Evolutionary conservation across 30 jellyfish, hydroid and myxozoan genomes (phyloP).

Genomic region (Chironex yamaguchii): DNA sequence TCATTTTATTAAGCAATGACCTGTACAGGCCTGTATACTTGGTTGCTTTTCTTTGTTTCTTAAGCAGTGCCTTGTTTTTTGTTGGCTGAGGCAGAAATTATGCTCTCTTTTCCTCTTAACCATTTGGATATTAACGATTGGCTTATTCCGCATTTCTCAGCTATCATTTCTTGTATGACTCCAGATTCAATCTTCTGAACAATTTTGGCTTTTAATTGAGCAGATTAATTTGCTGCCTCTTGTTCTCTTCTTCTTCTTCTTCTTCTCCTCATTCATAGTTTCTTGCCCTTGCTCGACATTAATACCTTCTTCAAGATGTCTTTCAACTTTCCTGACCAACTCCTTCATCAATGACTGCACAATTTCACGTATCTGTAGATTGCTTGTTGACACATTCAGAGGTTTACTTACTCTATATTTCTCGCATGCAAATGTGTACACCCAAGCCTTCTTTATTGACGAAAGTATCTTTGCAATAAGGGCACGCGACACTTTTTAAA

Average conservation of each 20-base stretch:
- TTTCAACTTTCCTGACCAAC: not conserved
- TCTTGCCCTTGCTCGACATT: not conserved
- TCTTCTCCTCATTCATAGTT: not conserved
- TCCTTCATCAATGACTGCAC: not conserved
- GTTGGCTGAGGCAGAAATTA: slow-evolving; percentile 28
- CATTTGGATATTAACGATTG: slow-evolving; percentile 25
- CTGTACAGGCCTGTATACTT: slow-evolving; percentile 32
- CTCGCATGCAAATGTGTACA: not conserved
- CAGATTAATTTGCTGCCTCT: not conserved
- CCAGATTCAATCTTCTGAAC: slow-evolving; percentile 41
- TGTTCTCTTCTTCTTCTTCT: slow-evolving; percentile 7
- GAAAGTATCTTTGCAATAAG: not conserved
- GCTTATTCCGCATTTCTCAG: slow-evolving; percentile 15
- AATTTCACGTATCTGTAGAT: not conserved
- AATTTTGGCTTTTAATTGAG: slow-evolving; percentile 32
- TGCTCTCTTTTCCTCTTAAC: slow-evolving; percentile 33
- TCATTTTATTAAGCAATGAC: slow-evolving; percentile 20
- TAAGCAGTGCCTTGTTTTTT: slow-evolving; percentile 14
- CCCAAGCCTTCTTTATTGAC: not conserved
- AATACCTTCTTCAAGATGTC: no score
- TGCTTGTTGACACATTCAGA: not conserved
- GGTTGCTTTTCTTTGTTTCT: slow-evolving; percentile 16
- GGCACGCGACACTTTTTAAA: not conserved
- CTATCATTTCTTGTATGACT: slow-evolving; percentile 45
- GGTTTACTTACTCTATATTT: not conserved